These are phyloP conservation scores for Uloborus plumipes DNA, from an alignment of 2,888 invertebrate genomes.

Conservation along the genomic window DNA sequence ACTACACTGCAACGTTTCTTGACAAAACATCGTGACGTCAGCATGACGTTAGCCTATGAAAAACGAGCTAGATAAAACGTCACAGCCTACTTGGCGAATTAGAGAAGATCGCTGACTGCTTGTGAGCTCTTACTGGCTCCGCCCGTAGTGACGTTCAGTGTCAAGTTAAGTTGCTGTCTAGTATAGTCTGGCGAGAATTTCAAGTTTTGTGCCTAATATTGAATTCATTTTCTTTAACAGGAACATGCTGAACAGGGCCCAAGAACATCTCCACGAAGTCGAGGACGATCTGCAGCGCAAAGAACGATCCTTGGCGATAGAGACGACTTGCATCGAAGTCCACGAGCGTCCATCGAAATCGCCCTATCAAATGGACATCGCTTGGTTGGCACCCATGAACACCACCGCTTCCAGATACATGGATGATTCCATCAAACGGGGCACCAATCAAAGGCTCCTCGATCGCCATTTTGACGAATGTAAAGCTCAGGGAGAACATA, in stretches of 20 bases:
- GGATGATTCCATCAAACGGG: constrained; percentile 11
- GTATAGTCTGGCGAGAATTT: no score
- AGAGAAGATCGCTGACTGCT: no score
- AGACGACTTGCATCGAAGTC: constrained; percentile 37
- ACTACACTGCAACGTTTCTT: no score
- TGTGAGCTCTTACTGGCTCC: no score
- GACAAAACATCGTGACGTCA: no score
- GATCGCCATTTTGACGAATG: constrained; percentile 22
- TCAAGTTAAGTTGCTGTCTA: no score
- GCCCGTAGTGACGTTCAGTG: no score
- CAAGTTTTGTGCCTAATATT: no score
- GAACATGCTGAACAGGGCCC: constrained; percentile 46
- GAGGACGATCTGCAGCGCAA: constrained; percentile 55
- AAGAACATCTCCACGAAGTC: constrained; percentile 55
- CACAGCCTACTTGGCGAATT: no score
- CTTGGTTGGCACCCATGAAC: constrained; percentile 51
- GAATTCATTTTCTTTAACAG: constrained; percentile 20
- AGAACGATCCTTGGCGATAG: constrained; percentile 49
- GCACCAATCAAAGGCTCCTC: constrained; percentile 23
- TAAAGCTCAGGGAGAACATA: background rate
- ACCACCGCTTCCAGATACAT: constrained; percentile 17
- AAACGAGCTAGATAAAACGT: no score
- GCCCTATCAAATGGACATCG: constrained; percentile 49
- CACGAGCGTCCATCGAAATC: constrained; percentile 40
- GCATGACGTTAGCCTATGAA: no score